These are phyloP conservation scores for Petrocephalus zakoni DNA, from an alignment of 2,113 vertebrate genomes.

Conservation along the genomic window DNA sequence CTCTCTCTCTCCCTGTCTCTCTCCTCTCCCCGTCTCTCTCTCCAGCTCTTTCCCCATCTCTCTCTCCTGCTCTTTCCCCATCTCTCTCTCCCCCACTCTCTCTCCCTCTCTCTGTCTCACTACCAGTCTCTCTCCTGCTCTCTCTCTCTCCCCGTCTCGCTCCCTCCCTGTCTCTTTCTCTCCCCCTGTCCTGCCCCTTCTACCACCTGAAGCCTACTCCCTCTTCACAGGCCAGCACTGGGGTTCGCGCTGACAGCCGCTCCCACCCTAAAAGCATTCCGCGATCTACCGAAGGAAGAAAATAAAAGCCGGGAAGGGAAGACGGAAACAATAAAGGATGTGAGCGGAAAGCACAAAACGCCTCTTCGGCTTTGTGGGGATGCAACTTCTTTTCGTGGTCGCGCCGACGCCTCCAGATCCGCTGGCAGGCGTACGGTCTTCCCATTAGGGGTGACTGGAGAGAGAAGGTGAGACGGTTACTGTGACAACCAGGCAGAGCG, in stretches of 20 bases:
- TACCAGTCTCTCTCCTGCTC: not conserved
- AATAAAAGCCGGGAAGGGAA: constrained; percentile 31
- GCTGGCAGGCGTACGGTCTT: constrained; percentile 36
- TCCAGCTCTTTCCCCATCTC: not conserved
- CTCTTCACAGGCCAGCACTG: not conserved
- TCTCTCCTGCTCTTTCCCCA: not conserved
- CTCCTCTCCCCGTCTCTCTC: no score
- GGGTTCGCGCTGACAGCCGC: constrained; percentile 30
- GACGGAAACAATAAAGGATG: constrained; percentile 33
- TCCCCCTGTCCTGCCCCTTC: constrained; percentile 9
- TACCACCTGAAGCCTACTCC: not conserved
- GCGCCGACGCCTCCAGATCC: constrained; percentile 41
- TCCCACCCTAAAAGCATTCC: constrained; percentile 41
- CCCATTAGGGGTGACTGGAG: constrained; percentile 62
- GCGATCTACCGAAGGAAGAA: constrained; percentile 12
- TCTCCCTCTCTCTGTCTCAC: not conserved
- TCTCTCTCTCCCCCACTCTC: not conserved
- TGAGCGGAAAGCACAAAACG: constrained; percentile 44
- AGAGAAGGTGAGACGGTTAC: constrained; percentile 66
- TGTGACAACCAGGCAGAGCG: constrained; percentile 65
- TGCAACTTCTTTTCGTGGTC: constrained; percentile 26
- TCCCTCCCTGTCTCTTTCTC: not conserved
- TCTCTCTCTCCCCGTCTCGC: not conserved
- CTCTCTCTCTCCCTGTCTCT: constrained; percentile 2
- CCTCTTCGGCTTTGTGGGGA: constrained; percentile 34